These are phyloP conservation scores for Tor tambroides DNA, from an alignment of 2,113 vertebrate species.

Conservation along the genomic window DNA sequence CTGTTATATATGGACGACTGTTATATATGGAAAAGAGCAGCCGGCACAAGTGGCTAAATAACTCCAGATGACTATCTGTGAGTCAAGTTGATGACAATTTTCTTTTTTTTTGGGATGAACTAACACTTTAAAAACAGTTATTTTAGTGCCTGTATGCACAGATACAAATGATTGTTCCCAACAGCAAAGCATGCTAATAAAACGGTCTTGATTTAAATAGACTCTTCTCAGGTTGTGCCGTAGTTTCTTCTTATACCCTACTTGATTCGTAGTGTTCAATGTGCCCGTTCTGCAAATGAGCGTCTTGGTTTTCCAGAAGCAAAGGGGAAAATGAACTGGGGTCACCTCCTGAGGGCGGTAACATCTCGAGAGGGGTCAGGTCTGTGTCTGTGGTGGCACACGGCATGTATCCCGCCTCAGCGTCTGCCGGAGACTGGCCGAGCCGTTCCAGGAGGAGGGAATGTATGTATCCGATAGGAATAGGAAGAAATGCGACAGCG, in stretches of 20 bases:
- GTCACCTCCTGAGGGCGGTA: background rate
- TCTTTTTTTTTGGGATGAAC: background rate
- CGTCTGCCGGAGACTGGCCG: background rate
- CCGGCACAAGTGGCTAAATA: background rate
- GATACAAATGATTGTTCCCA: background rate
- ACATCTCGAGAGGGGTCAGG: constrained; percentile 56
- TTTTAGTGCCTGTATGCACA: background rate
- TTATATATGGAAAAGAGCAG: background rate
- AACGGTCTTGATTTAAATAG: background rate
- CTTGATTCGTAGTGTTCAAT: constrained; percentile 52
- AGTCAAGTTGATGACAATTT: background rate
- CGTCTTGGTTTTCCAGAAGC: background rate
- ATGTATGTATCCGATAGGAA: constrained; percentile 71
- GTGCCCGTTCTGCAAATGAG: constrained; percentile 43
- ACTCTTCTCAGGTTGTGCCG: background rate
- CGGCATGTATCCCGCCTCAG: constrained; percentile 42
- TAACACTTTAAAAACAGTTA: background rate
- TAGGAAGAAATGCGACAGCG: constrained; percentile 73
- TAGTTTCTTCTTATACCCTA: constrained; percentile 34
- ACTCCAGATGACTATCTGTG: too few species aligned
- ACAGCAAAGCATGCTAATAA: background rate
- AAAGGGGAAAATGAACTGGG: constrained; percentile 40
- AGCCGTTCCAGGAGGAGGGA: constrained; percentile 49
- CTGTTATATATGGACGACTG: too few species aligned
- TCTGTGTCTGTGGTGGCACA: constrained; percentile 55